Evolutionary conservation across 2,113 vertebrate species (phyloP), one percentile per base, ranked within the genome.

Genomic region (Bombycilla garrulus): DNA sequence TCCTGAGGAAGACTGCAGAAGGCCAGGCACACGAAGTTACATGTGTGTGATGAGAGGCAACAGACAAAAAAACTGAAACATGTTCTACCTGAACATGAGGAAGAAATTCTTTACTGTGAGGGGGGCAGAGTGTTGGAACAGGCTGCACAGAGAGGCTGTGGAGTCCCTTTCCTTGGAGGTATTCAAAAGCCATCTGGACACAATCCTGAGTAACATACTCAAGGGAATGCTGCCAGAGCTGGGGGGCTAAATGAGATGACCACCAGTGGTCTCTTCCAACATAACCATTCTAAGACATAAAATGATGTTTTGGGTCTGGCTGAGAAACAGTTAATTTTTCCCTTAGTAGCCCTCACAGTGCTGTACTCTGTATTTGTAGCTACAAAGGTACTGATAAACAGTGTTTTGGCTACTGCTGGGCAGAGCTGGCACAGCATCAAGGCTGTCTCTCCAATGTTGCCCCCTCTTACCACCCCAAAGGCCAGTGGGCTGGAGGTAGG

Each of bases 391-490:
- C 33, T 51, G 38, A 47, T 33, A 62, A 29, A 10, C 64, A 26
- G 3, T 47, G 50, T 74, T 84, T 74, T 48, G 40, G 45, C 24
- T 48, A n/a, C 31, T 54, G 50, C 44, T 74, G 31, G 29, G 58
- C 26, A 74, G 12, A 22, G 19, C 24, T 72, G 13, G 33, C n/a
- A 61, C 15, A 56, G 65, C 22, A 82, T 19, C 60, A 57, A 78
- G 33, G 42, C 3, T 73, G n/a, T 31, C 14, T 35, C 44, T 64
- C 20, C 40, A 48, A 28, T 15, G 48, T 5, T 36, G 15, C 57
- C 9, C 12, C 15, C 16, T 38, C 35, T 47, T 7, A 64, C 3
- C 4, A 48, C 2, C 8, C 5, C n/a, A 58, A 76, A 1, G 1
- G 42, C n/a, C 45, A 81, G 12, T 12, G 47, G 14, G 19, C 47